Conservation (phyloP, 2,888 invertebrate genomes). For the Lacanobia oleracea region DNA sequence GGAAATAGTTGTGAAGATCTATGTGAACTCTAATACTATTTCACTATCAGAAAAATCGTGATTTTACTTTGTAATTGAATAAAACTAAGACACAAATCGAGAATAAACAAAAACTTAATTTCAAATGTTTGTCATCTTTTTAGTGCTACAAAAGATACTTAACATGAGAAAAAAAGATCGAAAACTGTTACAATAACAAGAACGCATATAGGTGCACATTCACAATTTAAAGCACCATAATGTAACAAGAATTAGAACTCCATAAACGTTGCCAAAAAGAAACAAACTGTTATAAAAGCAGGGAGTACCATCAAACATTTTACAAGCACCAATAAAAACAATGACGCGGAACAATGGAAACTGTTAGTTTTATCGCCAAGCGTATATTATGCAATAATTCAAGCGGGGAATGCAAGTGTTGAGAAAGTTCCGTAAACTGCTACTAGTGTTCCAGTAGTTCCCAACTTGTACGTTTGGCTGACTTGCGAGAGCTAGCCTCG, state of each 20-base stretch:
- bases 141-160: background rate
- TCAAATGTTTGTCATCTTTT: background rate
- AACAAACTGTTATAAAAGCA: conserved; percentile 60
- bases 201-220: background rate
- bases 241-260: conserved; percentile 38
- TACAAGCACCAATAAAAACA: conserved; percentile 82
- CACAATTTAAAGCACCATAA: conserved; percentile 33
- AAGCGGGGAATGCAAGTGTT: conserved; percentile 83
- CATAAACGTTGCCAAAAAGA: conserved; percentile 58
- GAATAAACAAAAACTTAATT: background rate
- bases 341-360: conserved; percentile 77
- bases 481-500: conserved; percentile 67
- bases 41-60: background rate
- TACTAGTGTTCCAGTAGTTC: conserved; percentile 71
- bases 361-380: conserved; percentile 80
- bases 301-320: conserved; percentile 71
- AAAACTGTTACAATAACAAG: background rate
- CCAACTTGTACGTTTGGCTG: conserved; percentile 74
- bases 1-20: conserved; percentile 57
- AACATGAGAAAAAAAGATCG: background rate
- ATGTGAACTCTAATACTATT: conserved; percentile 20
- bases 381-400: conserved; percentile 85
- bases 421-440: conserved; percentile 75
- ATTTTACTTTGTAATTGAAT: background rate
- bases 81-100: background rate